These are phyloP conservation scores for Cydia amplana DNA, from an alignment of 1,140 invertebrate genomes.

Conservation along the genomic window DNA sequence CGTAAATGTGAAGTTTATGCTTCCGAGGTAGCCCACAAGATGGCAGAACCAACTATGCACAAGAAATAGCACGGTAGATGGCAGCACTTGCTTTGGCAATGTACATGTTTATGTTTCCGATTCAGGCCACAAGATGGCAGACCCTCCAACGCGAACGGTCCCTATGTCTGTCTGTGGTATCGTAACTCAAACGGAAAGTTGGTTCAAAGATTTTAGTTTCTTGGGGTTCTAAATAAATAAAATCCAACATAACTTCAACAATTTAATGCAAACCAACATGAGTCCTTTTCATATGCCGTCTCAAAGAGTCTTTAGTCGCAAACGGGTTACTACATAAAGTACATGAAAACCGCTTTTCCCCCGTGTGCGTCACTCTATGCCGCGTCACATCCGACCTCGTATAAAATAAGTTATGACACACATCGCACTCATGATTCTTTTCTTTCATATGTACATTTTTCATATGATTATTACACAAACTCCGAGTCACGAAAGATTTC, in stretches of 20 bases:
- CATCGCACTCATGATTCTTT: conserved; percentile 62
- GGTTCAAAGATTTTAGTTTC: too few species aligned
- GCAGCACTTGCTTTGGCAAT: too few species aligned
- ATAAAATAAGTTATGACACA: conserved; percentile 66
- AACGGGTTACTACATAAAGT: conserved; percentile 54
- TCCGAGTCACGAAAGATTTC: conserved; percentile 62
- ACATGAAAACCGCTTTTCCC: conserved; percentile 63
- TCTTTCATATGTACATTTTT: conserved; percentile 68
- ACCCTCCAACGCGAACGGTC: too few species aligned
- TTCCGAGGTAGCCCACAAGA: too few species aligned
- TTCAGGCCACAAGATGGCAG: too few species aligned
- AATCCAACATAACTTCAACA: neutral
- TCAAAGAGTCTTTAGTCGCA: conserved; percentile 63
- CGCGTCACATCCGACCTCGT: conserved; percentile 58
- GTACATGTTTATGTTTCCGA: too few species aligned
- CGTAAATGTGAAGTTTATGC: too few species aligned
- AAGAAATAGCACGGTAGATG: too few species aligned
- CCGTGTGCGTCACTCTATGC: conserved; percentile 64
- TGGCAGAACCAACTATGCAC: too few species aligned
- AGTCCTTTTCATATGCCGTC: conserved; percentile 59
- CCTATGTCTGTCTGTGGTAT: too few species aligned
- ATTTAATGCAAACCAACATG: conserved; percentile 40
- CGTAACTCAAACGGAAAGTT: too few species aligned
- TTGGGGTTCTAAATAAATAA: conserved; percentile 22
- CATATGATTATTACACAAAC: conserved; percentile 64